phyloP scores from a whole-genome alignment of 2,797 vertebrate species.

The Aplochiton taeniatus region DNA sequence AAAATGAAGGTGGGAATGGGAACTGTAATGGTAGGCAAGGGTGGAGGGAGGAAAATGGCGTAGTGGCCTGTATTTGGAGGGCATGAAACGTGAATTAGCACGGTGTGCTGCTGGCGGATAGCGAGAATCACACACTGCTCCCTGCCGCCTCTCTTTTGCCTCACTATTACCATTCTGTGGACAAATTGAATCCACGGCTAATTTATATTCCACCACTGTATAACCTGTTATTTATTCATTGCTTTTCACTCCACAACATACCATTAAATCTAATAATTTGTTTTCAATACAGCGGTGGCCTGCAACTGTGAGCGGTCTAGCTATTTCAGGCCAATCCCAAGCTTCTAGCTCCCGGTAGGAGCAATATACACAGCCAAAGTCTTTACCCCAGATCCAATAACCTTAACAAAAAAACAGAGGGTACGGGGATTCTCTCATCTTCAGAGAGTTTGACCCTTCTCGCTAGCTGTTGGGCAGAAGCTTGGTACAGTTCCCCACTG shows the following conservation, averaged over 20 bases:
- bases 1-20: slow-evolving; percentile 21
- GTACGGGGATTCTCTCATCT: slow-evolving; percentile 54
- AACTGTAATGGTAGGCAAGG: slow-evolving; percentile 34
- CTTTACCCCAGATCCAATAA: slow-evolving; percentile 36
- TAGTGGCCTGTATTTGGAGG: slow-evolving; percentile 58
- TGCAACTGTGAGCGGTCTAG: slow-evolving; percentile 47
- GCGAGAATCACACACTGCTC: slow-evolving; percentile 65
- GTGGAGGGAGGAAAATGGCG: slow-evolving; percentile 40
- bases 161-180: slow-evolving; percentile 68
- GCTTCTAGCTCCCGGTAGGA: slow-evolving; percentile 30
- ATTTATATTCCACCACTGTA: slow-evolving; percentile 75
- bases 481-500: slow-evolving; percentile 26
- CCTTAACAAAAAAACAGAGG: slow-evolving; percentile 23
- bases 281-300: slow-evolving; percentile 46
- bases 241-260: slow-evolving; percentile 68
- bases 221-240: slow-evolving; percentile 81
- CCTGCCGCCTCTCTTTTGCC: slow-evolving; percentile 62
- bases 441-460: slow-evolving; percentile 21
- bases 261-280: slow-evolving; percentile 77
- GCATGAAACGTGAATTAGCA: slow-evolving; percentile 74
- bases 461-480: slow-evolving; percentile 27
- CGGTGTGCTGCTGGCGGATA: slow-evolving; percentile 60
- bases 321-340: slow-evolving; percentile 43
- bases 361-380: slow-evolving; percentile 42
- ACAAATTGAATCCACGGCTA: slow-evolving; percentile 75